phyloP scores from a whole-genome alignment of 2,797 vertebrate genomes.

The Phataginus tricuspis region DNA sequence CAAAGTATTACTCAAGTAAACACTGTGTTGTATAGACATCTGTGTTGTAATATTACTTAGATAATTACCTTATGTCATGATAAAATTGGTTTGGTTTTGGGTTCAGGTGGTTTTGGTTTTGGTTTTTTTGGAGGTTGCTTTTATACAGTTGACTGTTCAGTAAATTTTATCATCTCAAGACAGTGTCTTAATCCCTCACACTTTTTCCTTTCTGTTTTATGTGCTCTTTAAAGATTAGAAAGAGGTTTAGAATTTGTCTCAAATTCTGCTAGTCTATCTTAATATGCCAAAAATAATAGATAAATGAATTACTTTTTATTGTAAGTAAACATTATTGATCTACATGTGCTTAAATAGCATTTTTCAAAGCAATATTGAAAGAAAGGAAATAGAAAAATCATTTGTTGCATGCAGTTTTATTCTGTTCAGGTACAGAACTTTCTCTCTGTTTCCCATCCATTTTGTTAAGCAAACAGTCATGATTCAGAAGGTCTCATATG shows the following conservation, averaged over 20 bases:
- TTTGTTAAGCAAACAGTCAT: constrained; percentile 26
- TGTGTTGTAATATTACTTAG: neutral
- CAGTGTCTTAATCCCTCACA: neutral
- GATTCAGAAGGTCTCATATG: neutral
- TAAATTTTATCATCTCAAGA: neutral
- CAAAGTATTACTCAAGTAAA: neutral
- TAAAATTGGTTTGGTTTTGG: neutral
- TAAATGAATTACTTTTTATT: constrained; percentile 21
- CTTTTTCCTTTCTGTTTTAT: neutral
- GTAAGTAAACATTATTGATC: neutral
- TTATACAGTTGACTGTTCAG: neutral
- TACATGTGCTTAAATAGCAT: neutral
- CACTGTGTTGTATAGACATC: neutral
- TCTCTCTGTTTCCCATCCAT: neutral
- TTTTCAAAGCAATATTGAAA: neutral
- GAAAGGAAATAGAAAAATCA: neutral
- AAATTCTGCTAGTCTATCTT: neutral
- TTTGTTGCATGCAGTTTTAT: neutral
- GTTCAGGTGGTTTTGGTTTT: neutral
- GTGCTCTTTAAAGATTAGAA: constrained; percentile 11
- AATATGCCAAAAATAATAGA: constrained; percentile 18
- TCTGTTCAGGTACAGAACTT: neutral
- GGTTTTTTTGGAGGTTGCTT: neutral
- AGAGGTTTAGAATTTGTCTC: constrained; percentile 24
- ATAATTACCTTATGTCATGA: neutral